Conservation (phyloP, 2,797 vertebrate species). For the Trematomus bernacchii region DNA sequence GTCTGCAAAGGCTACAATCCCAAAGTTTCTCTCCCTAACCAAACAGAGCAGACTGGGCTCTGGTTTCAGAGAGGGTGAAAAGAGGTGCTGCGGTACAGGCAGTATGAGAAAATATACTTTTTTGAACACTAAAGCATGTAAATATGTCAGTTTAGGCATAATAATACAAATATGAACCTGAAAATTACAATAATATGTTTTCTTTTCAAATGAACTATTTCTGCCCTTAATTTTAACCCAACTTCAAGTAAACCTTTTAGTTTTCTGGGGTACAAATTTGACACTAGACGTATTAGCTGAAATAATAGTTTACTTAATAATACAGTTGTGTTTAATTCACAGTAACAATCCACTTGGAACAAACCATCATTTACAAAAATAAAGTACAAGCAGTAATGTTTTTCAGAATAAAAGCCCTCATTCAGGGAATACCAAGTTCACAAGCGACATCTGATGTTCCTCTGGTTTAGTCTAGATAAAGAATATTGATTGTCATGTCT, state of each 20-base stretch:
- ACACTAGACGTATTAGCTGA: slow-evolving; percentile 20
- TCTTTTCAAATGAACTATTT: slow-evolving; percentile 7
- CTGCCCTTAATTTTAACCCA: neutral
- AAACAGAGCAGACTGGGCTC: too few relatives aligned
- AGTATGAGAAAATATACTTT: too few relatives aligned
- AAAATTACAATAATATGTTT: too few relatives aligned
- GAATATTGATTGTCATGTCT: slow-evolving; percentile 43
- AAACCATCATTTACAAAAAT: slow-evolving; percentile 62
- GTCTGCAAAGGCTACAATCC: too few relatives aligned
- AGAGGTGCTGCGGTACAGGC: too few relatives aligned
- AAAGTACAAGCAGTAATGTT: slow-evolving; percentile 36
- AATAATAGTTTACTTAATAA: slow-evolving; percentile 62
- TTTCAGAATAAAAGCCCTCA: slow-evolving; percentile 45
- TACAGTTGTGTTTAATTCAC: slow-evolving; percentile 58
- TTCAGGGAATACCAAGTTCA: slow-evolving; percentile 46
- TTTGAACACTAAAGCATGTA: too few relatives aligned
- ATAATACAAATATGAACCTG: too few relatives aligned
- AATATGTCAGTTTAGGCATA: too few relatives aligned
- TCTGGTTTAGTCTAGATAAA: slow-evolving; percentile 11
- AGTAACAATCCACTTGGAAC: slow-evolving; percentile 62
- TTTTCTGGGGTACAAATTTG: slow-evolving; percentile 22
- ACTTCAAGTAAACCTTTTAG: neutral
- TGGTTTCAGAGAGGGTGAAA: too few relatives aligned
- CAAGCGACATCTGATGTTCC: slow-evolving; percentile 28
- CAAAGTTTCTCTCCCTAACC: too few relatives aligned